A percentile compares a stretch with the other conserved stretches of the same genome.
phyloP scores from a whole-genome alignment of 1,140 invertebrate genomes.

The Tetramorium alpestre region DNA sequence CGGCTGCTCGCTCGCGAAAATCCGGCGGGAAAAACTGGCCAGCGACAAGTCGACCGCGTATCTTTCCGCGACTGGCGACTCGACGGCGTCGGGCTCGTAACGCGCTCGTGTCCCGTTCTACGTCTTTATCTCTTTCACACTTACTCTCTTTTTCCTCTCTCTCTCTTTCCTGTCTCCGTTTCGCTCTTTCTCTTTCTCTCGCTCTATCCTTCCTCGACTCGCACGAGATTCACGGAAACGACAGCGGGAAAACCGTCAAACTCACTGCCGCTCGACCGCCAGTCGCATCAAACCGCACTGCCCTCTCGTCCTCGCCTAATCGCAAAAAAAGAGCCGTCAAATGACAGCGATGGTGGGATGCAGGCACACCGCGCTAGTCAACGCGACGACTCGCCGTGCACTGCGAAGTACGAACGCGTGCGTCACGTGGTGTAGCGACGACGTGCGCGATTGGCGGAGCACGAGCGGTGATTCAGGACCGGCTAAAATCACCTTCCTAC shows the following conservation, averaged over 20 bases:
- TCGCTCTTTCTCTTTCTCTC: too few relatives aligned
- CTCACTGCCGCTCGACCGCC: constrained; percentile 49
- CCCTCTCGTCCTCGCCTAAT: constrained; percentile 66
- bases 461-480: neutral
- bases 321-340: constrained; percentile 73
- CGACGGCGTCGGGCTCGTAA: neutral
- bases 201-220: neutral
- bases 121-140: neutral
- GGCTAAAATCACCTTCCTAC: neutral
- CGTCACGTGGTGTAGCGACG: neutral
- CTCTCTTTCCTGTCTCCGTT: neutral
- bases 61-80: neutral
- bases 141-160: too few relatives aligned
- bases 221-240: constrained; percentile 36
- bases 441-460: neutral
- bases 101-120: neutral
- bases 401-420: neutral
- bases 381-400: neutral
- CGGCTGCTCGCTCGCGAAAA: constrained; percentile 14
- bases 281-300: constrained; percentile 70
- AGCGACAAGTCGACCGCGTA: neutral
- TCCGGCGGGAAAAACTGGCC: constrained; percentile 5
- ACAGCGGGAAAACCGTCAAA: constrained; percentile 58
- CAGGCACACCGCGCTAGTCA: constrained; percentile 64
- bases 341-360: constrained; percentile 72